phyloP scores from a whole-genome alignment of 2,797 vertebrate species.

The Mormyrus proboscirostris region DNA sequence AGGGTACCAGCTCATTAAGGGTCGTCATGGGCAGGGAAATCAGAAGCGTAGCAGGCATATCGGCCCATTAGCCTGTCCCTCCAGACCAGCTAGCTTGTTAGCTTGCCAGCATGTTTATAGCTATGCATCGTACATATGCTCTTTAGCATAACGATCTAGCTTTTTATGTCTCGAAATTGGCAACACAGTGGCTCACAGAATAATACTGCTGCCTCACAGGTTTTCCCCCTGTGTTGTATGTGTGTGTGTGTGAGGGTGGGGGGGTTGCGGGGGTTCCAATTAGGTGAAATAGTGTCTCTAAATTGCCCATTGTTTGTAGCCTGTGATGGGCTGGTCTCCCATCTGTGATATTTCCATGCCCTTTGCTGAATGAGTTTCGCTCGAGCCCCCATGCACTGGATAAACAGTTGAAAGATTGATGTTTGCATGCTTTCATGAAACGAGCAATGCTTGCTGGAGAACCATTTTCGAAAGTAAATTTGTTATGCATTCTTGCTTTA shows the following conservation, averaged over 20 bases:
- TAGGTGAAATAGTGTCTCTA: not conserved
- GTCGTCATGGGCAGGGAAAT: not conserved
- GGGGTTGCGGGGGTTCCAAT: not conserved
- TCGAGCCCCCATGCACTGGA: not conserved
- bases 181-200: not conserved
- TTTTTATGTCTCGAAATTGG: not conserved
- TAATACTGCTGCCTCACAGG: not conserved
- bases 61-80: not conserved
- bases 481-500: not conserved
- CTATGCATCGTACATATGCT: not conserved
- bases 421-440: not conserved
- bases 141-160: not conserved
- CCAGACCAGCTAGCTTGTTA: not conserved
- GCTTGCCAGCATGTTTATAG: not conserved
- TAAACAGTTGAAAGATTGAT: not conserved
- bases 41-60: not conserved
- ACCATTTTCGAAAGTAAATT: not conserved
- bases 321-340: not conserved
- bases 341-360: not conserved
- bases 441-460: not conserved
- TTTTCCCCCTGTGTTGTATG: not conserved
- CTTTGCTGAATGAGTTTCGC: not conserved
- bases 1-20: not conserved
- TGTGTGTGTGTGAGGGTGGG: too few species aligned
- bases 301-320: not conserved